A percentile compares a stretch with the other conserved stretches of the same genome.
phyloP scores from a whole-genome alignment of 2,113 vertebrate species.

The Hydropotes inermis region DNA sequence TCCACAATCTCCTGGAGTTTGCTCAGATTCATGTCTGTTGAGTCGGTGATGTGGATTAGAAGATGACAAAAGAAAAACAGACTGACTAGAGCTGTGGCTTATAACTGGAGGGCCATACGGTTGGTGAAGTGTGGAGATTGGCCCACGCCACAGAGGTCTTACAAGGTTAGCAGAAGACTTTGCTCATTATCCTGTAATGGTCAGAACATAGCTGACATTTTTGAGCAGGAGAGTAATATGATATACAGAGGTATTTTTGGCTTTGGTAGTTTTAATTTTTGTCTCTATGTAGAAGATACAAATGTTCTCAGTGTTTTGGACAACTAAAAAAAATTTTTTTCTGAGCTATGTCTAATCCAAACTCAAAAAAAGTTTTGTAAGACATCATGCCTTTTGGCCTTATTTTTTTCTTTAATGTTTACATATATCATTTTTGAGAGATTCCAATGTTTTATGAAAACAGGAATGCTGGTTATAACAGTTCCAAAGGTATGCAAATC shows the following conservation, averaged over 20 bases:
- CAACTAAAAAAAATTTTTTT: background rate
- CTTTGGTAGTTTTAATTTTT: slow-evolving; percentile 33
- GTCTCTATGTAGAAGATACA: background rate
- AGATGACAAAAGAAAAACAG: background rate
- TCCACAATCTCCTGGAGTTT: background rate
- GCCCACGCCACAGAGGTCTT: background rate
- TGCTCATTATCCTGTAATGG: background rate
- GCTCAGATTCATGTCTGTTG: background rate
- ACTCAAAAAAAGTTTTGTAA: background rate
- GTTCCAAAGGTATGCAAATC: slow-evolving; percentile 28
- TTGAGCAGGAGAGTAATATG: background rate
- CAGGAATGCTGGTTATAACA: background rate
- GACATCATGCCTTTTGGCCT: slow-evolving; percentile 12
- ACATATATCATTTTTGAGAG: slow-evolving; percentile 42
- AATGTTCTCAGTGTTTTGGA: slow-evolving; percentile 33
- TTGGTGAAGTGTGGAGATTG: background rate
- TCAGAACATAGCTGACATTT: slow-evolving; percentile 18
- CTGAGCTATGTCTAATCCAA: background rate
- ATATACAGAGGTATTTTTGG: slow-evolving; percentile 13
- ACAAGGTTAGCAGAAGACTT: background rate
- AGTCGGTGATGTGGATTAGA: background rate
- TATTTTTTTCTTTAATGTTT: slow-evolving; percentile 44
- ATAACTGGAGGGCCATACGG: background rate
- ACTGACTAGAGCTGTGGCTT: background rate
- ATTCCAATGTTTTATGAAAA: slow-evolving; percentile 36